A percentile compares a stretch with the other conserved stretches of the same genome.
Evolutionary conservation across 2,113 vertebrate genomes (phyloP).

Genomic region (Ophiodon elongatus): DNA sequence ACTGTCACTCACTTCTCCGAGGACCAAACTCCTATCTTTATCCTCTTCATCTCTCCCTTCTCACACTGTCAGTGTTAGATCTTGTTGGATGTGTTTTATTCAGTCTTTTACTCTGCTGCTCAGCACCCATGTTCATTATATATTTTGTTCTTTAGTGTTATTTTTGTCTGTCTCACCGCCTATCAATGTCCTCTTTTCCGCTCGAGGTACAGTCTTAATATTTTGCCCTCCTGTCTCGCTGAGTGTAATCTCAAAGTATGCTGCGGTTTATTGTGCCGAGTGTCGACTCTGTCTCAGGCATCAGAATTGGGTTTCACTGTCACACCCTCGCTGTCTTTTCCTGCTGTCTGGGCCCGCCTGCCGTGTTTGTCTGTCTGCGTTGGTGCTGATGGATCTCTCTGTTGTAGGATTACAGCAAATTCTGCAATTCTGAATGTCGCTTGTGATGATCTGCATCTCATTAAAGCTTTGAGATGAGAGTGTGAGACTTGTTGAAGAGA

Average conservation of each 20-base stretch:
- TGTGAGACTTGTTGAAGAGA: conserved; percentile 45
- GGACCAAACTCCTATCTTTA: conserved; percentile 40
- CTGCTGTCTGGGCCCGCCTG: conserved; percentile 23
- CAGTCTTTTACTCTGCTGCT: conserved; percentile 23
- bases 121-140: conserved; percentile 29
- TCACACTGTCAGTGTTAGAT: conserved; percentile 54
- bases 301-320: conserved; percentile 48
- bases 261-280: conserved; percentile 30
- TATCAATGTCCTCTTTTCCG: conserved; percentile 30
- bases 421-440: conserved; percentile 24
- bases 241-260: conserved; percentile 31
- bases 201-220: conserved; percentile 18
- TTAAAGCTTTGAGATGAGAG: conserved; percentile 43
- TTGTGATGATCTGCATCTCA: conserved; percentile 60
- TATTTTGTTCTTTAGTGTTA: conserved; percentile 41
- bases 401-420: conserved; percentile 53
- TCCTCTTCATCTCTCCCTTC: conserved; percentile 45
- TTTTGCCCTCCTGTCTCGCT: conserved; percentile 19
- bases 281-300: conserved; percentile 21
- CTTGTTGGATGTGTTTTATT: conserved; percentile 47
- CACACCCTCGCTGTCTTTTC: conserved; percentile 34
- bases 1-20: conserved; percentile 62
- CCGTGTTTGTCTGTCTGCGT: conserved; percentile 54
- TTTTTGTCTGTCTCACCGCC: conserved; percentile 38
- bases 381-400: conserved; percentile 50